Evolutionary conservation across 2,888 invertebrate species (phyloP).

Genomic region (Protonemura montana): DNA sequence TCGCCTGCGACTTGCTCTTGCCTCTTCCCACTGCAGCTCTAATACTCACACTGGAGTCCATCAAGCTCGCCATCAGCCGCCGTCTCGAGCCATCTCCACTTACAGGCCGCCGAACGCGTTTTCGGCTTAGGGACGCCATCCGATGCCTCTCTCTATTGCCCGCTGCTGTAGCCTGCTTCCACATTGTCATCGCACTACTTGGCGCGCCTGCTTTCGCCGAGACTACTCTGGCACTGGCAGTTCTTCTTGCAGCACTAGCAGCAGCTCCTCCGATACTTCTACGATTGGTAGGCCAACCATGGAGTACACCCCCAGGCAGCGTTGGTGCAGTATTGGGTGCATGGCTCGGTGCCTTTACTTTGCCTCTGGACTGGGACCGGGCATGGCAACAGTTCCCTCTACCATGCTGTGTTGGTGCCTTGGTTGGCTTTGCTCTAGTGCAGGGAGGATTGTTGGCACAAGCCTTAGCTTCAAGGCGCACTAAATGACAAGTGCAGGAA

Average conservation of each 20-base stretch:
- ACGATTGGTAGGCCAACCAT: not conserved
- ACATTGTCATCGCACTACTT: not conserved
- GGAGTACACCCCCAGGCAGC: not conserved
- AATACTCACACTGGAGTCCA: not conserved
- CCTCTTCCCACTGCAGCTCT: not conserved
- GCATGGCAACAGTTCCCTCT: conserved; percentile 88
- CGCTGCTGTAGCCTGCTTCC: not conserved
- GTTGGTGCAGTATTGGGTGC: conserved; percentile 71
- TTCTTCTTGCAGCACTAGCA: not conserved
- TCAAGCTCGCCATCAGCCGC: not conserved
- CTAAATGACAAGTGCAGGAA: not conserved
- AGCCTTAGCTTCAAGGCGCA: not conserved
- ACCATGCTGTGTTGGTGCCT: conserved; percentile 73
- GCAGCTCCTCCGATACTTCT: not conserved
- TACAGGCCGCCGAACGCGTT: not conserved
- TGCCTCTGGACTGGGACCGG: conserved; percentile 90
- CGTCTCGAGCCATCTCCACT: not conserved
- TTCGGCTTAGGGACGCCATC: not conserved
- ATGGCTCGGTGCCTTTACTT: conserved; percentile 84
- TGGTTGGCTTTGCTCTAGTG: conserved; percentile 63
- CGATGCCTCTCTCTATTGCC: not conserved
- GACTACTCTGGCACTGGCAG: not conserved
- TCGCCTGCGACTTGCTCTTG: not conserved
- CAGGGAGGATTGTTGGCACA: conserved; percentile 58
- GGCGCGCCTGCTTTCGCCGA: not conserved